A percentile compares a stretch with the other conserved stretches of the same genome.
Conservation (phyloP, 2,888 invertebrate genomes). For the Rhopalosiphum nymphaeae region DNA sequence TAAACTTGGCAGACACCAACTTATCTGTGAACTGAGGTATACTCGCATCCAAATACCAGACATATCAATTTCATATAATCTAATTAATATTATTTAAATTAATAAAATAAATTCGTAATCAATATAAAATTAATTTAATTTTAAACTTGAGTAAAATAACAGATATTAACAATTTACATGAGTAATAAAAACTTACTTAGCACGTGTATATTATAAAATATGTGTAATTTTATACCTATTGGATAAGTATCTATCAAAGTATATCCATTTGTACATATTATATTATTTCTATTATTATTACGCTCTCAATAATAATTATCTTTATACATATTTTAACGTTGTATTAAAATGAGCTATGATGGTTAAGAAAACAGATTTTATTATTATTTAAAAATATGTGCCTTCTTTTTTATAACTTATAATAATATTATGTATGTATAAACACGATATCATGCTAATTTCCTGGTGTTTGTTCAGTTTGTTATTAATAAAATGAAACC, state of each 20-base stretch:
- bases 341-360: neutral
- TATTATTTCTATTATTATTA: neutral
- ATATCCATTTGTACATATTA: neutral
- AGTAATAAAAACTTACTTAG: neutral
- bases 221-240: neutral
- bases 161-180: neutral
- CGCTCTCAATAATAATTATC: neutral
- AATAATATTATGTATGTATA: neutral
- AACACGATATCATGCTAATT: neutral
- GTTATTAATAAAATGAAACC: neutral
- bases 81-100: neutral
- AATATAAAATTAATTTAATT: neutral
- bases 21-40: neutral
- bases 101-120: neutral
- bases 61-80: neutral
- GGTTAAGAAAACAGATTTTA: neutral
- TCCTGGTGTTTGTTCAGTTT: neutral
- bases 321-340: neutral
- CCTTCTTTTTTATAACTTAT: neutral
- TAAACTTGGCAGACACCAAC: neutral
- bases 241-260: neutral
- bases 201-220: neutral
- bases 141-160: neutral
- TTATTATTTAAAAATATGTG: neutral
- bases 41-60: neutral